Conservation (phyloP, 2,888 invertebrate genomes). For the Nemurella pictetii region DNA sequence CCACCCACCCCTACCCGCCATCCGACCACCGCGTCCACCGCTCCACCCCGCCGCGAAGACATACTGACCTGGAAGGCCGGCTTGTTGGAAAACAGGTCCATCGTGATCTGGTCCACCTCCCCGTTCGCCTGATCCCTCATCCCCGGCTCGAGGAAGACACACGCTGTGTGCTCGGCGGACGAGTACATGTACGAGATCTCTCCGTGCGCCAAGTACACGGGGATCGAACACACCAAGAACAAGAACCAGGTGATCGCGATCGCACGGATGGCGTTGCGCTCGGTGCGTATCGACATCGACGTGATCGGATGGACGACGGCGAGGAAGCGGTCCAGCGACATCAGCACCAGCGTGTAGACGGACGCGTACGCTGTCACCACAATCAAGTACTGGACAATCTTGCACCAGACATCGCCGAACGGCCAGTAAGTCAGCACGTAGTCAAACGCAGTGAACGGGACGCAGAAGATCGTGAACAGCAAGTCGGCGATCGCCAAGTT, state of each 20-base stretch:
- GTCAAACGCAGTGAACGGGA: slow-evolving; percentile 90
- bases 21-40: too few species aligned
- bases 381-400: slow-evolving; percentile 87
- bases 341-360: slow-evolving; percentile 89
- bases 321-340: slow-evolving; percentile 89
- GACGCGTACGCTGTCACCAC: slow-evolving; percentile 92
- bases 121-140: slow-evolving; percentile 39
- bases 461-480: slow-evolving; percentile 89
- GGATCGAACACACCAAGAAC: slow-evolving; percentile 76
- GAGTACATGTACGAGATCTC: slow-evolving; percentile 68
- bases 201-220: slow-evolving; percentile 76
- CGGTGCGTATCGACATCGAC: slow-evolving; percentile 83
- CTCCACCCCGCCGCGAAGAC: neutral
- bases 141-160: slow-evolving; percentile 64
- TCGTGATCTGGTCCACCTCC: slow-evolving; percentile 40
- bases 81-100: slow-evolving; percentile 47
- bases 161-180: slow-evolving; percentile 67
- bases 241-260: slow-evolving; percentile 80
- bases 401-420: slow-evolving; percentile 88
- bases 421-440: slow-evolving; percentile 89
- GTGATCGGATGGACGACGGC: slow-evolving; percentile 92
- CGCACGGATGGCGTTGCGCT: slow-evolving; percentile 77
- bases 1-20: too few species aligned
- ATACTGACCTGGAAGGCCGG: slow-evolving; percentile 48
- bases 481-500: slow-evolving; percentile 89